Conservation (phyloP, 1,140 invertebrate species). For the Penaeus vannamei region DNA sequence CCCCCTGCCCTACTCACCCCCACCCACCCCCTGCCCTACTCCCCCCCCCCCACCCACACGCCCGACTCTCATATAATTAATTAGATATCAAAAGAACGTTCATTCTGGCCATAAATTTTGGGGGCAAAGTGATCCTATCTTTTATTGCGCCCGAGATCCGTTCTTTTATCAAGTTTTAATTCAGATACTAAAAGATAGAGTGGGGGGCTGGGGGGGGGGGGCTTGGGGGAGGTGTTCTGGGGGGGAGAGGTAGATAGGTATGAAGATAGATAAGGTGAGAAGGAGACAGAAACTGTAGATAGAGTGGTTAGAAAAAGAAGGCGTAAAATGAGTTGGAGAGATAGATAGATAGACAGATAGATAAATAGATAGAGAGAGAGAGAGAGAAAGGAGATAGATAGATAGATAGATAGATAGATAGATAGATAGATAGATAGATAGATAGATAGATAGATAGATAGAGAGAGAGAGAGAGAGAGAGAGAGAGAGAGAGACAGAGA, state of each 20-base stretch:
- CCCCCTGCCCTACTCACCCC: not conserved
- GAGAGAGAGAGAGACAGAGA: too few relatives aligned
- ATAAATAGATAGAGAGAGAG: not conserved
- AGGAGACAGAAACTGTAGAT: too few relatives aligned
- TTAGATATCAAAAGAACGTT: too few relatives aligned
- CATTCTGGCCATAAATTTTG: not conserved
- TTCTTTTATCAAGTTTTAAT: too few relatives aligned
- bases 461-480: too few relatives aligned
- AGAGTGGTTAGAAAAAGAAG: too few relatives aligned
- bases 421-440: too few relatives aligned
- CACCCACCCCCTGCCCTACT: not conserved
- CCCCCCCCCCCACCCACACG: not conserved
- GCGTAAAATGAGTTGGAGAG: too few relatives aligned
- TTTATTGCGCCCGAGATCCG: too few relatives aligned
- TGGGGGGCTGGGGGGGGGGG: not conserved
- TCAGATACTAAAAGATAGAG: not conserved
- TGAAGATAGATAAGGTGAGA: not conserved
- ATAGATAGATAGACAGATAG: not conserved
- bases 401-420: not conserved
- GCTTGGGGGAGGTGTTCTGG: too few relatives aligned
- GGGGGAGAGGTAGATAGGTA: constrained; percentile 2
- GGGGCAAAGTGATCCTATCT: too few relatives aligned
- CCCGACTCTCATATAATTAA: not conserved
- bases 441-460: too few relatives aligned
- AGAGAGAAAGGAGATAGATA: not conserved